Base-by-base conservation (phyloP, 2,888 invertebrate genomes). In the Eilema caniola region DNA sequence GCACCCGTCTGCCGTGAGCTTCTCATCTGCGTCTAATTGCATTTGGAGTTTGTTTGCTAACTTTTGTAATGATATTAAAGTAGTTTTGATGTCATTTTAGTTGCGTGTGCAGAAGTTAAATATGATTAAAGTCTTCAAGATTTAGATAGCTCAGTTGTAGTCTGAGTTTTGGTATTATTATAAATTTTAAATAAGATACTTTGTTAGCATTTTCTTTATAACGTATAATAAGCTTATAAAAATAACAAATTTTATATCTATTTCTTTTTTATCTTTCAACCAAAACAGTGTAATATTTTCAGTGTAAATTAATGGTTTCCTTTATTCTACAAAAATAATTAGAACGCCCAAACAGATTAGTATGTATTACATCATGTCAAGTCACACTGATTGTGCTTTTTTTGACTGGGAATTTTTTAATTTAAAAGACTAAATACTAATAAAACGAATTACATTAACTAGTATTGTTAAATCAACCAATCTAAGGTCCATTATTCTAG, bases 1-100 rank as follows among this genome's bases (percentile, higher is more conserved):
- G 94, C 94, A 94, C 91, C 93, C 92, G 93, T 90, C 92, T 89
- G 88, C 87, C 88, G 86, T 83, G 87, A 84, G 87, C 88, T 85
- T 84, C 87, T 92, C 92, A 89, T 93, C 93, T 90, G 89, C 88
- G 88, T 87, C 89, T 93, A 94, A 94, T 95, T 95, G 90, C 91
- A 88, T 93, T 92, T 86, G 77, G 87, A 89, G 87, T 88, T 89
- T 89, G 84, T 88, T 88, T 83, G 81, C 78, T 69, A 85, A 89
- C 85, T 90, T 88, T 88, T 88, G 84, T 88, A 85, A 87, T 83
- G 82, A 82, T 85, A 86, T 88, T 89, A 87, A 85, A 86, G 83
- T 87, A 88, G 87, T 88, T 88, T 83, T 78, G 86, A 82, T 83
- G 82, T 78, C 78, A 79, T 20, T 83, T 82, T 82, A 79, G 73